Conservation (phyloP, 2,888 invertebrate species). For the Neoaliturus tenellus region DNA sequence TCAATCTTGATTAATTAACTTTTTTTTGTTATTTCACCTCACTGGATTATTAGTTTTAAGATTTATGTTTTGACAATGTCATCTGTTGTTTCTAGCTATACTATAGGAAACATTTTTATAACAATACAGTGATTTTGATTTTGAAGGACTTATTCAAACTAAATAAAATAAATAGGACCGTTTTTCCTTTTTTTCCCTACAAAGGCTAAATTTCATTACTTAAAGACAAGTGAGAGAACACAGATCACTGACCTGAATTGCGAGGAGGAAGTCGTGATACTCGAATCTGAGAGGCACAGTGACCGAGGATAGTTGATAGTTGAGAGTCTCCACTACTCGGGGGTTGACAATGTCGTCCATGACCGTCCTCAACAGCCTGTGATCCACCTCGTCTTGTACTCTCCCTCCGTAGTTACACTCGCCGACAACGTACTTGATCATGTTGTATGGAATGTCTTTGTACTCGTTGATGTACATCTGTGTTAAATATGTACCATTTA, state of each 20-base stretch:
- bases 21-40: too few species aligned
- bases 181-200: too few species aligned
- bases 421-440: slow-evolving; percentile 90
- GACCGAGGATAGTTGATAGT: slow-evolving; percentile 78
- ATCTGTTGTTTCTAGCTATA: too few species aligned
- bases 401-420: slow-evolving; percentile 95
- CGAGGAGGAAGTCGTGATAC: slow-evolving; percentile 84
- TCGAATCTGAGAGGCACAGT: slow-evolving; percentile 82
- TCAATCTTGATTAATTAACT: too few species aligned
- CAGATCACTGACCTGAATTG: slow-evolving; percentile 81
- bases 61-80: too few species aligned
- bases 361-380: slow-evolving; percentile 85
- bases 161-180: too few species aligned
- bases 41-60: too few species aligned
- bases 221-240: neutral
- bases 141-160: too few species aligned
- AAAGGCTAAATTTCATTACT: too few species aligned
- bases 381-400: slow-evolving; percentile 91
- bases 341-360: slow-evolving; percentile 84
- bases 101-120: too few species aligned
- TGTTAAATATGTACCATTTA: too few species aligned
- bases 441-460: slow-evolving; percentile 87
- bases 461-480: slow-evolving; percentile 87
- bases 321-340: slow-evolving; percentile 79
- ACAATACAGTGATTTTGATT: too few species aligned